Conservation (phyloP, 2,888 invertebrate species). For the Drosophila robusta region DNA sequence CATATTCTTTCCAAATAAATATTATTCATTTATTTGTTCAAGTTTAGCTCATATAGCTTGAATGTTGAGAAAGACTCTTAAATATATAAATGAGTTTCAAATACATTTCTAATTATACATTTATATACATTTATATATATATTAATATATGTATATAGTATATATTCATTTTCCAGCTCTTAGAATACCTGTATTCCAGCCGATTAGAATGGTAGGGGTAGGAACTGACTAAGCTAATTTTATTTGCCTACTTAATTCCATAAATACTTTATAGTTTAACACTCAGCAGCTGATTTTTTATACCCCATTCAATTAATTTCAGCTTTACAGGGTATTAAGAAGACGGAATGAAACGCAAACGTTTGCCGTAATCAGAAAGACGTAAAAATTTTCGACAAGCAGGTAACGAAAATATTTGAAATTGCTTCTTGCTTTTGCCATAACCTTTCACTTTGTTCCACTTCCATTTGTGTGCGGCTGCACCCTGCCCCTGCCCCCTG, state of each 20-base stretch:
- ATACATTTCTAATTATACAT: background rate
- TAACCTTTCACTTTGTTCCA: constrained; percentile 54
- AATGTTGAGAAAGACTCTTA: too few species aligned
- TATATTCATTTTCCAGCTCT: too few species aligned
- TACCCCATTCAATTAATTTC: background rate
- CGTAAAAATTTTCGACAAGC: constrained; percentile 75
- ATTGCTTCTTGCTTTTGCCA: constrained; percentile 74
- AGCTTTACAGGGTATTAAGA: constrained; percentile 29
- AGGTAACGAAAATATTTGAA: constrained; percentile 79
- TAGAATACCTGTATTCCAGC: too few species aligned
- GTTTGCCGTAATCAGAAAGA: constrained; percentile 75
- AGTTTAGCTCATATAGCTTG: too few species aligned
- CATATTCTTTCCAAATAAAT: too few species aligned
- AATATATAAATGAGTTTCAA: too few species aligned
- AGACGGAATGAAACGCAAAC: constrained; percentile 43
- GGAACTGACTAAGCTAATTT: too few species aligned
- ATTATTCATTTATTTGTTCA: too few species aligned
- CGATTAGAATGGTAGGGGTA: too few species aligned
- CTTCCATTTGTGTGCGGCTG: constrained; percentile 5
- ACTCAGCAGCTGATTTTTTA: background rate
- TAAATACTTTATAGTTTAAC: background rate
- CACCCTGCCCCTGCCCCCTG: background rate
- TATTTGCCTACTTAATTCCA: background rate
- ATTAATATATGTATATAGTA: too few species aligned
- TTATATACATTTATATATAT: too few species aligned